Conservation (phyloP, 2,797 vertebrate species). For the Gymnoscopelus braueri region DNA sequence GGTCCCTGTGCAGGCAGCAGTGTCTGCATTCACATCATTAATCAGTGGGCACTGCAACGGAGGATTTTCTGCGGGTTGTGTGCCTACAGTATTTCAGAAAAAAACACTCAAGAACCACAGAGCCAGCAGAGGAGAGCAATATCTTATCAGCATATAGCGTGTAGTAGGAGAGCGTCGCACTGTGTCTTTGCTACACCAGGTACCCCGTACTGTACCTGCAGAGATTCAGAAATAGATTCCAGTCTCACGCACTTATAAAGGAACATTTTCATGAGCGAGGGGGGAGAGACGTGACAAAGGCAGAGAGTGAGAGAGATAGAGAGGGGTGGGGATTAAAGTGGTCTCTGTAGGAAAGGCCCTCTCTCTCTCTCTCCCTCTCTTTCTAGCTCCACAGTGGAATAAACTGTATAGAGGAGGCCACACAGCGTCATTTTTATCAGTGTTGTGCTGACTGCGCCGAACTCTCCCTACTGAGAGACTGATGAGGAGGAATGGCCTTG, state of each 20-base stretch:
- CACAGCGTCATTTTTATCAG: constrained; percentile 71
- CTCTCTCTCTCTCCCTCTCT: neutral
- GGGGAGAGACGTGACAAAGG: neutral
- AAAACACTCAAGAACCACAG: constrained; percentile 12
- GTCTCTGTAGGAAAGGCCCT: constrained; percentile 10
- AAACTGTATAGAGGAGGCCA: constrained; percentile 58
- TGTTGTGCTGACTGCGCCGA: constrained; percentile 78
- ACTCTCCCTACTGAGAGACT: constrained; percentile 78
- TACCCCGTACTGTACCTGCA: constrained; percentile 14
- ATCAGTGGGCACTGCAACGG: constrained; percentile 51
- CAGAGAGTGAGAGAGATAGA: neutral
- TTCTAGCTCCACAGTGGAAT: constrained; percentile 18
- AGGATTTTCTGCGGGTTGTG: constrained; percentile 38
- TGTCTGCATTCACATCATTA: constrained; percentile 49
- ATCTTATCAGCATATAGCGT: constrained; percentile 25
- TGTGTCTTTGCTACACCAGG: constrained; percentile 28
- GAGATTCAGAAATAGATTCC: constrained; percentile 26
- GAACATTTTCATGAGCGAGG: constrained; percentile 8
- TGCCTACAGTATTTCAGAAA: constrained; percentile 38
- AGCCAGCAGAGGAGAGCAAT: constrained; percentile 21
- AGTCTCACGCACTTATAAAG: constrained; percentile 26
- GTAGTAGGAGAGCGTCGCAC: constrained; percentile 10
- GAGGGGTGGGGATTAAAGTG: constrained; percentile 1
- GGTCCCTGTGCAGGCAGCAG: constrained; percentile 31
- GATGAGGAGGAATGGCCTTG: constrained; percentile 81